Base-by-base conservation (phyloP, 2,797 vertebrate genomes). In the Falco novaeseelandiae region DNA sequence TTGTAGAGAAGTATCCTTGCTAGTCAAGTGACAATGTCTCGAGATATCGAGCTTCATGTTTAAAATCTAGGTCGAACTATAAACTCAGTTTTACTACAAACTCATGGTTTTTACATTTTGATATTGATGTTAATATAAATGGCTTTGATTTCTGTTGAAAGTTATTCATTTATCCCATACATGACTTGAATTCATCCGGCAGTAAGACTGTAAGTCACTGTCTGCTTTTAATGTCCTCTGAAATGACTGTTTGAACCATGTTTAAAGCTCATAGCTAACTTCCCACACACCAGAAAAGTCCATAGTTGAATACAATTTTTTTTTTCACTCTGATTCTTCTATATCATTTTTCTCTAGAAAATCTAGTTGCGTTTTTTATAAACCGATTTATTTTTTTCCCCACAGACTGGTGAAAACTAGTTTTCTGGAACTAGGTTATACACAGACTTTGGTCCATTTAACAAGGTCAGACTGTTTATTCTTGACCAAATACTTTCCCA, bases 401-500 rank as follows among this genome's bases (percentile, higher is more conserved):
- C 90, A 78, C 76, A 89, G 95, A 93, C 96, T 96, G 93, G 93
- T 96, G 96, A 91, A 98, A 98, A 94, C 96, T 95, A 95, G 96
- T 96, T 98, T 98, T 98, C 91, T 97, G 94, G 96, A 98, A 97
- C 94, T 96, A 95, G 96, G 93, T 95, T 98, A 95, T 93, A 88
- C 95, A 97, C 81, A 94, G 97, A 98, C 97, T 97, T 98, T 98
- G 98, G 97, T 98, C 98, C 97, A 98, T 98, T 98, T 98, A 98
- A 97, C 98, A 98, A 98, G 98, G 98, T 98, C 98, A 98, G 98
- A 98, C 96, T 98, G 98, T 98, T 98, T 98, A 98, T 98, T 98
- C 98, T 98, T 97, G 98, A 98, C 97, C 97, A 97, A 98, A 98
- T 98, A 98, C 98, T 98, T 98, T 98, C 98, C 98, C 98, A 98